These are phyloP conservation scores for Xestobium rufovillosum DNA, from an alignment of 2,888 invertebrate species.

Conservation along the genomic window DNA sequence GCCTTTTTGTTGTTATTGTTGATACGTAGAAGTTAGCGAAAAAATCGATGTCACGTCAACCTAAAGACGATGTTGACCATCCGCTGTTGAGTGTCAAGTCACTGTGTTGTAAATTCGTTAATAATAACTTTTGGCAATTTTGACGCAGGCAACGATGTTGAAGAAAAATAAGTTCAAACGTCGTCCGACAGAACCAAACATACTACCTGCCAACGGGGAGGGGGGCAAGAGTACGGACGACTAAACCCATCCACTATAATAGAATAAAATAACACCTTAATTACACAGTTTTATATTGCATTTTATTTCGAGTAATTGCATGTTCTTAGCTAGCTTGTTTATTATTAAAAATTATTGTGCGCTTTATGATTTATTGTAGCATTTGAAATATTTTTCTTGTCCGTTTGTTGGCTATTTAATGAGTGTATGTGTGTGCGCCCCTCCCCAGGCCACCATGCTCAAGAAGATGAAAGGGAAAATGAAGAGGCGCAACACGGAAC, in stretches of 20 bases:
- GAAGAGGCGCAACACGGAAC: conserved; percentile 91
- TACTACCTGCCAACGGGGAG: conserved; percentile 63
- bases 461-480: conserved; percentile 97
- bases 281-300: conserved; percentile 8
- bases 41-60: conserved; percentile 5
- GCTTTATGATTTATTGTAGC: conserved; percentile 9
- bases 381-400: too few species aligned
- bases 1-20: too few species aligned
- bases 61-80: conserved; percentile 16
- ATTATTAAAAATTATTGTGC: conserved; percentile 12
- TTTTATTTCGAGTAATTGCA: conserved; percentile 15
- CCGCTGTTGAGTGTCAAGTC: conserved; percentile 21
- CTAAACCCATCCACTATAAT: conserved; percentile 37
- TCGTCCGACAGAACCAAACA: conserved; percentile 77
- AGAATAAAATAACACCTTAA: conserved; percentile 25
- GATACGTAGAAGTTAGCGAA: too few species aligned
- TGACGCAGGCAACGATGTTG: conserved; percentile 95
- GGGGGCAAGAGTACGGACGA: conserved; percentile 59
- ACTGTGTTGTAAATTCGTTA: conserved; percentile 21
- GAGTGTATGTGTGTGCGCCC: conserved; percentile 30
- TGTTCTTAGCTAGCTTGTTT: conserved; percentile 20
- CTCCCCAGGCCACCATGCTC: conserved; percentile 96
- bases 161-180: conserved; percentile 99
- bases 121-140: conserved; percentile 21
- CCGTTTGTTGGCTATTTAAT: conserved; percentile 1